Conservation (phyloP, 2,113 vertebrate species). For the Urocitellus parryii region DNA sequence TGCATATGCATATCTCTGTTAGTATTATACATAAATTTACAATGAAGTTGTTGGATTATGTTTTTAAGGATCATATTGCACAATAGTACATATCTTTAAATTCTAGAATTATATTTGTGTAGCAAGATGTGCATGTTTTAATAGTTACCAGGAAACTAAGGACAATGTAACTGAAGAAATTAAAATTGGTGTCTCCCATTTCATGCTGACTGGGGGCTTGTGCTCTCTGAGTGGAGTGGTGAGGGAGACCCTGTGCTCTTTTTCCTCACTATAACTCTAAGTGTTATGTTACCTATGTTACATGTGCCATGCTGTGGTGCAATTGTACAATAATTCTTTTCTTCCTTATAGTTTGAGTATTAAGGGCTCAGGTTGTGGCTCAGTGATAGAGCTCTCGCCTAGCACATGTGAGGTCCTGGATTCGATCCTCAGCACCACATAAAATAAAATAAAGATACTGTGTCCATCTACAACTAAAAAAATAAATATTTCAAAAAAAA, state of each 20-base stretch:
- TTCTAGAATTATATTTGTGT: neutral
- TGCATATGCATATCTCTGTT: neutral
- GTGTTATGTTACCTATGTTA: neutral
- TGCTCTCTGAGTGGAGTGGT: neutral
- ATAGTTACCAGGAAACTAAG: neutral
- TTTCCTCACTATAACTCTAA: neutral
- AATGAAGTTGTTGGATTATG: neutral
- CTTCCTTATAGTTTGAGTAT: neutral
- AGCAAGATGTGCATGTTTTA: neutral
- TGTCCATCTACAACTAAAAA: no score
- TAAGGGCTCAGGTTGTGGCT: no score
- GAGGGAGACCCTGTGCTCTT: neutral
- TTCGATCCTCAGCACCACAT: no score
- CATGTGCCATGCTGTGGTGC: neutral
- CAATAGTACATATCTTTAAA: neutral
- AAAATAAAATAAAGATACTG: no score
- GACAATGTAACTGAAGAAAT: neutral
- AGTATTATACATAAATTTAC: neutral
- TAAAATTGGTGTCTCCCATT: neutral
- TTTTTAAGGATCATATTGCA: neutral
- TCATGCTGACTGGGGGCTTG: neutral
- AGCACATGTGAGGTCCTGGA: no score
- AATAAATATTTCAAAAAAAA: no score
- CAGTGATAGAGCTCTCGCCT: no score
- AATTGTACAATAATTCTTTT: neutral